A percentile compares a stretch with the other conserved stretches of the same genome.
Conservation (phyloP, 2,797 vertebrate genomes). For the Platalea minor region DNA sequence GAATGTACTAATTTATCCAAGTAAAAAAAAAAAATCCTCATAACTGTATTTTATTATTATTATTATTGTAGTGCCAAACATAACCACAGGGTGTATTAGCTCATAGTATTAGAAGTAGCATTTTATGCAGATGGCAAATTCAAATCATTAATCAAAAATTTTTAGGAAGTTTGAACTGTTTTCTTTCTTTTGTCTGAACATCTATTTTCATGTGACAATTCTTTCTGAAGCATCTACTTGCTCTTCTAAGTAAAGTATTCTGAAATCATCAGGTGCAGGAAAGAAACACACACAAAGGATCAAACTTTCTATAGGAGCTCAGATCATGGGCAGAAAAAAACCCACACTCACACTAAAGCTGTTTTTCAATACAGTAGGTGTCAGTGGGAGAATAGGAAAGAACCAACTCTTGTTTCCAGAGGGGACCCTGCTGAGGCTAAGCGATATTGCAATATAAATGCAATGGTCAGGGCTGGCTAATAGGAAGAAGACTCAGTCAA, state of each 20-base stretch:
- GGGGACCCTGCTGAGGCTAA: neutral
- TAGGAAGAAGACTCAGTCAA: neutral
- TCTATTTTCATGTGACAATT: neutral
- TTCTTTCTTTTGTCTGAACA: neutral
- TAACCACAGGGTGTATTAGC: neutral
- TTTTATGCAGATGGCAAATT: neutral
- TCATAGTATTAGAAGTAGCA: neutral
- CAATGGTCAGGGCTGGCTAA: neutral
- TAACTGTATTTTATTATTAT: neutral
- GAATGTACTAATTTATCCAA: neutral
- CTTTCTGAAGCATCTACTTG: neutral
- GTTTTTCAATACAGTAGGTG: neutral
- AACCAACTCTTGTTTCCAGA: neutral
- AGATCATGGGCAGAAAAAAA: neutral
- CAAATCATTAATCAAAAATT: neutral
- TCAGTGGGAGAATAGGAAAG: neutral
- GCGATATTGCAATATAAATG: accelerated
- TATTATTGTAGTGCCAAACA: neutral
- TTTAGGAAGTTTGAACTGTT: neutral
- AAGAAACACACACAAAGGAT: neutral
- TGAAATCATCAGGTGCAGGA: neutral
- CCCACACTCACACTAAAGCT: neutral
- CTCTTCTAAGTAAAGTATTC: neutral
- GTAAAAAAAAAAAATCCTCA: neutral
- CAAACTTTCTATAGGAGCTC: neutral